Base-by-base conservation (phyloP, 2,797 vertebrate genomes). In the Takifugu rubripes region DNA sequence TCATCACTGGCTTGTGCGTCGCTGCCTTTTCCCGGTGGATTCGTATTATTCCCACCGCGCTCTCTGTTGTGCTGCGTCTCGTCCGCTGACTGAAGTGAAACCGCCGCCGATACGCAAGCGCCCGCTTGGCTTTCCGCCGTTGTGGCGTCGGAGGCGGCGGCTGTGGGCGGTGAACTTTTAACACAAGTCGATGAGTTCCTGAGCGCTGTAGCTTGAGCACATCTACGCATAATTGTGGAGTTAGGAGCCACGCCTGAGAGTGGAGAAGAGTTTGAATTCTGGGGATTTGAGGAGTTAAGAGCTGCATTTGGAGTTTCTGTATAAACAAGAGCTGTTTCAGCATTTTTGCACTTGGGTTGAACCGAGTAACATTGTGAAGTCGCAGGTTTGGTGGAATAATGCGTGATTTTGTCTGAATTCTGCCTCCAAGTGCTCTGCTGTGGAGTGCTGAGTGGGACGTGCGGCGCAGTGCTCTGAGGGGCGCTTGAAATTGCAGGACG, bases 161-260 rank as follows among this genome's bases (percentile, higher is more conserved):
- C 43, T 33, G 60, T 49, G 29, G 67, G 40, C 11, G 61, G 25
- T 2, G 36, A 16, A 29, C 46, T 60, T 57, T 59, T 75, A 40
- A 52, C 46, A 66, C 42, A 55, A 50, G 61, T 46, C 16, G 77
- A 66, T 42, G 56, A 71, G 40, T 66, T 71, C 66, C 70, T 70
- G 58, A 73, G 70, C 55, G 68, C 42, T 56, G 11, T 43, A 29
- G 61, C 69, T 68, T 68, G 66, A 29, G 49, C 12, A 25, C 49
- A 61, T 14, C 42, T 63, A 49, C 14, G 26, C 54, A 31, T 26
- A 24, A 52, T 42, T 25, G n/a, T 55, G 2, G 59, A 68, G 57
- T 25, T 40, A 50, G 59, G 52, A 53, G 66, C 24, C 50, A 65
- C 8, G 48, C 54, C 69, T 21, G 33, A 61, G 44, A 56, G 55